phyloP scores from a whole-genome alignment of 2,888 invertebrate species.

The Hoplodrina blanda region DNA sequence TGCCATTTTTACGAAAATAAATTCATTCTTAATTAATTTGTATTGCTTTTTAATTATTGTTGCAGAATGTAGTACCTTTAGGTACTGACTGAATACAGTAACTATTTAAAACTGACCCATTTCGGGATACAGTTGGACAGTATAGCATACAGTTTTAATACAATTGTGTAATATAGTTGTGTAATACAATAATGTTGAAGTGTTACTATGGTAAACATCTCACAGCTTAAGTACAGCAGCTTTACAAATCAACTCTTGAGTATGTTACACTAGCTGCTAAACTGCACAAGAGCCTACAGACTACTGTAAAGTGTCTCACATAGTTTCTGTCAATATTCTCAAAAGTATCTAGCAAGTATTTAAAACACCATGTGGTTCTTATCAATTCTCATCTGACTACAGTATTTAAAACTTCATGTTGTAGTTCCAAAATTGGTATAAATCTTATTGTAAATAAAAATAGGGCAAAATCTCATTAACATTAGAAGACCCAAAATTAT shows the following conservation, averaged over 20 bases:
- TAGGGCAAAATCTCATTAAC: constrained; percentile 16
- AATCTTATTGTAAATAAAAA: background rate
- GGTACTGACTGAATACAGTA: no score
- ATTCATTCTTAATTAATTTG: background rate
- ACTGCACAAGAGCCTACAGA: no score
- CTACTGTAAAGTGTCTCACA: no score
- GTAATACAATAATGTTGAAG: background rate
- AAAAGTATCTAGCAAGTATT: background rate
- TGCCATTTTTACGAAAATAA: constrained; percentile 5
- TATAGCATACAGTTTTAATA: background rate
- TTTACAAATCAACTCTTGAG: background rate
- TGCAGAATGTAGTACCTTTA: background rate
- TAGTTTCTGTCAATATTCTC: no score
- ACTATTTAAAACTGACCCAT: background rate
- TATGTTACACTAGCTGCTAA: background rate
- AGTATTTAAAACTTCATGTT: background rate
- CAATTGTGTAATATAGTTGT: no score
- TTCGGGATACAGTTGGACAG: background rate
- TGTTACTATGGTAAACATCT: background rate
- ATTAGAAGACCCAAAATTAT: constrained; percentile 33
- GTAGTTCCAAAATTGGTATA: background rate
- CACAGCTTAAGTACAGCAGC: background rate
- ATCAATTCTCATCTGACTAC: background rate
- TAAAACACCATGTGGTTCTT: background rate
- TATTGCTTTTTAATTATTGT: background rate